phyloP scores from a whole-genome alignment of 2,888 invertebrate species.

The Incurvaria masculella region DNA sequence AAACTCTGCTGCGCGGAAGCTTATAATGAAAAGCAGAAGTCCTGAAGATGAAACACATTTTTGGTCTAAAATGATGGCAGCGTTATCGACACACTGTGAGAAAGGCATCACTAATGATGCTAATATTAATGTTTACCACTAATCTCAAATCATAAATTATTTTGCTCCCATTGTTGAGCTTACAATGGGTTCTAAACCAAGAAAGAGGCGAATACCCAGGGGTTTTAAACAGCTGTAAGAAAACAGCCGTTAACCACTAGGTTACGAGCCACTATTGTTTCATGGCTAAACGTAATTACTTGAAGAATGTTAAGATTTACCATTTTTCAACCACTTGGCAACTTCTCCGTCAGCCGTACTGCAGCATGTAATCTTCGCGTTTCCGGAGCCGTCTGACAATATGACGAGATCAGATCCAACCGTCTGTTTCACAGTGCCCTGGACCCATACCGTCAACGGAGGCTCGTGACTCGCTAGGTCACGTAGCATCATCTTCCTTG shows the following conservation, averaged over 20 bases:
- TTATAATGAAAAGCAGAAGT: too few species aligned
- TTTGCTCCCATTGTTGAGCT: too few species aligned
- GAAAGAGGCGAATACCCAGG: too few species aligned
- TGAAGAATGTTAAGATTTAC: slow-evolving; percentile 20
- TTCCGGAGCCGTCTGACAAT: slow-evolving; percentile 36
- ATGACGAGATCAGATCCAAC: slow-evolving; percentile 43
- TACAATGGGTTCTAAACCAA: too few species aligned
- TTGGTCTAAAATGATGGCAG: too few species aligned
- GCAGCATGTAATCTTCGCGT: slow-evolving; percentile 44
- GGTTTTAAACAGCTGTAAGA: slow-evolving; percentile 7
- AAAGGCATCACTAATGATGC: too few species aligned
- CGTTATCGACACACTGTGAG: too few species aligned
- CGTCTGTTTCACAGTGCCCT: slow-evolving; percentile 47
- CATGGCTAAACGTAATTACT: background rate
- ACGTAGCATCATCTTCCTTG: slow-evolving; percentile 36
- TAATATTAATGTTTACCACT: too few species aligned
- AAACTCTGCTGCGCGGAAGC: too few species aligned
- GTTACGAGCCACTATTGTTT: background rate
- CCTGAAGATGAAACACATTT: too few species aligned
- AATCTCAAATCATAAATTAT: too few species aligned
- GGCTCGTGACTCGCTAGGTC: slow-evolving; percentile 31
- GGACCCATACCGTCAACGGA: slow-evolving; percentile 44
- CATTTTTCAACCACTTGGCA: slow-evolving; percentile 37
- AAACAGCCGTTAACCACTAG: background rate
- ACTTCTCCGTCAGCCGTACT: slow-evolving; percentile 38